Evolutionary conservation across 2,113 vertebrate species (phyloP).

Genomic region (Steatornis caripensis): DNA sequence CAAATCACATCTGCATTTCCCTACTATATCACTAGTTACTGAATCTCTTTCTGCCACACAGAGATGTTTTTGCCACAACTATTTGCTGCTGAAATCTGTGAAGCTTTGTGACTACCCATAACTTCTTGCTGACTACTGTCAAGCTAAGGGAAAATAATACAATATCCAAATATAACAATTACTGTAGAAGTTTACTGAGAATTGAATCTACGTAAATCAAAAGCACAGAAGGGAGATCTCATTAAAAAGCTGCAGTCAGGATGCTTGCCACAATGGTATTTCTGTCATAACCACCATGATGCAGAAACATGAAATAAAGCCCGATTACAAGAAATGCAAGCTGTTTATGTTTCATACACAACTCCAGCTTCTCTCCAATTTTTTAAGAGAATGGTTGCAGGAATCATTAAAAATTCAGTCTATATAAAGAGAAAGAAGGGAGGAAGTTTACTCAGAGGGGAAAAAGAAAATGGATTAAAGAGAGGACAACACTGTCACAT

Average conservation of each 20-base stretch:
- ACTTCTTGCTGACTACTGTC: neutral
- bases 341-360: neutral
- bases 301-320: neutral
- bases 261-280: neutral
- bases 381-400: neutral
- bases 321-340: neutral
- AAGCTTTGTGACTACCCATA: neutral
- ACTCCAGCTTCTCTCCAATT: neutral
- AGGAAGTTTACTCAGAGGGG: neutral
- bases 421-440: neutral
- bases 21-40: neutral
- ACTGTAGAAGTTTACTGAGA: neutral
- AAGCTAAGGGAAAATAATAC: neutral
- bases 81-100: neutral
- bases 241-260: neutral
- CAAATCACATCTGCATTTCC: neutral
- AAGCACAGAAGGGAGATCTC: neutral
- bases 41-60: neutral
- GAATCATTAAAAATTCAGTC: neutral
- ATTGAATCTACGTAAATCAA: neutral
- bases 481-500: neutral
- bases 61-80: neutral
- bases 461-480: neutral
- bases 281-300: neutral
- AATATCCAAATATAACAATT: neutral